These are phyloP conservation scores for Acinonyx jubatus DNA, from an alignment of 2,113 vertebrate species.

Conservation along the genomic window DNA sequence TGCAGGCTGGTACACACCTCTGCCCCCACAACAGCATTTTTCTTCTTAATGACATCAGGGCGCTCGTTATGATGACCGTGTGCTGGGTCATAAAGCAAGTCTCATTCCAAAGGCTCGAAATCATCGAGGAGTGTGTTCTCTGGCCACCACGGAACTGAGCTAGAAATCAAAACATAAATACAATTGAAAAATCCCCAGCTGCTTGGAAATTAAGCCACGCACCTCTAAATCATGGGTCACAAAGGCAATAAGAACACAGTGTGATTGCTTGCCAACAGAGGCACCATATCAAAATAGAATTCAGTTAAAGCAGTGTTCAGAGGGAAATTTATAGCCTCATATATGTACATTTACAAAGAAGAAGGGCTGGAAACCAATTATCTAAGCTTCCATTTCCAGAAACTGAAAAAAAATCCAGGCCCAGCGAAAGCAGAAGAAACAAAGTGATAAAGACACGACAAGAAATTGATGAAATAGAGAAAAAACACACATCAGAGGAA, in stretches of 20 bases:
- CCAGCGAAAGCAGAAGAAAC: background rate
- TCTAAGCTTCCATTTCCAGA: background rate
- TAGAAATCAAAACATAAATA: background rate
- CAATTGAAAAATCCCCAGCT: background rate
- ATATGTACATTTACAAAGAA: rapidly evolving
- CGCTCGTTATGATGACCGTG: rapidly evolving
- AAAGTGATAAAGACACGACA: background rate
- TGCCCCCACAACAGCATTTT: rapidly evolving
- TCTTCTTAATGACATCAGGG: too few relatives aligned
- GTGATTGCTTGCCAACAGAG: rapidly evolving
- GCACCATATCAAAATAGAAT: rapidly evolving
- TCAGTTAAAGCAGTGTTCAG: rapidly evolving
- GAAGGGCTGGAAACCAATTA: too few relatives aligned
- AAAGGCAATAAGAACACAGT: background rate
- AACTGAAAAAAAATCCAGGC: too few relatives aligned
- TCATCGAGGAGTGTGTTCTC: too few relatives aligned
- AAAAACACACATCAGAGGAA: rapidly evolving
- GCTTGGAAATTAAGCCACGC: background rate
- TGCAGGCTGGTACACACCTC: background rate
- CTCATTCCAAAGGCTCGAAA: rapidly evolving
- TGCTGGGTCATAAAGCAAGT: rapidly evolving
- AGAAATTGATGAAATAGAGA: too few relatives aligned
- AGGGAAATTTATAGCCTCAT: background rate
- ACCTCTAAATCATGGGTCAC: background rate
- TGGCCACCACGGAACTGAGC: rapidly evolving